Base-by-base conservation (phyloP, 2,888 invertebrate species). In the Lingula anatina region DNA sequence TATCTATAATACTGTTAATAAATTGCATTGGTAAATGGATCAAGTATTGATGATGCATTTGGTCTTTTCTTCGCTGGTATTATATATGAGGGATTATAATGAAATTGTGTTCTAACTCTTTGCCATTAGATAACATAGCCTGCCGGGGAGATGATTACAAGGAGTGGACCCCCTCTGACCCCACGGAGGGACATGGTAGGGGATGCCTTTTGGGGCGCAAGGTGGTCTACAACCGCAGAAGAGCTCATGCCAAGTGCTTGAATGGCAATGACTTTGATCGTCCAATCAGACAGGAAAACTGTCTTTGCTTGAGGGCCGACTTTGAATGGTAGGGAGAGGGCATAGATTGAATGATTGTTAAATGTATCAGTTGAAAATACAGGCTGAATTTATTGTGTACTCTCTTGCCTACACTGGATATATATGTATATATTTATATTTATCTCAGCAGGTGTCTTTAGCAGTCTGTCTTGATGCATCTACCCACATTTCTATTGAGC, bases 131-230 rank as follows among this genome's bases (percentile, higher is more conserved):
- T 24, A n/a, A 27, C 12, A 2, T 26, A 26, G 12, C 83, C 52
- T 90, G 89, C 68, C 83, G 81, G 0, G 68, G 81, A 20, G 84
- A 84, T 0, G 92, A 93, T 72, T 93, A 89, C 75, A 93, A 92
- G 77, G 83, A 83, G 64, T 93, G 93, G 93, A 87, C 89, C 2
- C 90, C 92, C 0, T 83, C 84, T 12, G 84, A 75, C 49, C 62
- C 41, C 15, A 38, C 56, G 82, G 48, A 83, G 36, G 50, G 54
- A 25, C 50, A 62, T 38, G 24, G 51, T 59, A 79, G 82, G 59
- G 82, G 84, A 0, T 93, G 93, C 68, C 81, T 91, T 2, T 78
- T 94, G 44, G 94, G 93, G 0, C 81, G 84, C 21, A 86, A 86
- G 59, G 85, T 87, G 57, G 84, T 85, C 0, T 90, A 86, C 77